phyloP scores from a whole-genome alignment of 23 tunicate genomes.

The Pegea sp. region DNA sequence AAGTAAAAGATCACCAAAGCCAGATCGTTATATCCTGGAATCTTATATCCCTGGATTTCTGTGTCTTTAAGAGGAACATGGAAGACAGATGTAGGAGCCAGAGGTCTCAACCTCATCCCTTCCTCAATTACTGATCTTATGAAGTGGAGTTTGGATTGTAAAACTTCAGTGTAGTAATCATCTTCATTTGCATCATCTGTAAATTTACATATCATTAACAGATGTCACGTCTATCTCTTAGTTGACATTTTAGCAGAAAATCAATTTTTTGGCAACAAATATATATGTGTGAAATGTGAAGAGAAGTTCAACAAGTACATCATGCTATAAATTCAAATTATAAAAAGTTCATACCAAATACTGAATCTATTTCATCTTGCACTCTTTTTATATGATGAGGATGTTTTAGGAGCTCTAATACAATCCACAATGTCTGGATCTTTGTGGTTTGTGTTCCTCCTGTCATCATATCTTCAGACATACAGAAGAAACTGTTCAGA shows the following conservation, averaged over 20 bases:
- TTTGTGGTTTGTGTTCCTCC: slow-evolving; percentile 45
- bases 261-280: neutral
- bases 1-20: too few species aligned
- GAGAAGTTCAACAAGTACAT: neutral
- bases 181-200: neutral
- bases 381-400: slow-evolving; percentile 19
- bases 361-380: slow-evolving; percentile 20
- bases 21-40: slow-evolving; percentile 23
- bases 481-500: slow-evolving; percentile 7
- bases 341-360: slow-evolving; percentile 1
- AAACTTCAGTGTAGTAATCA: neutral
- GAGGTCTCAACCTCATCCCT: slow-evolving; percentile 41
- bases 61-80: slow-evolving; percentile 24
- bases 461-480: slow-evolving; percentile 18
- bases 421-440: slow-evolving; percentile 29
- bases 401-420: slow-evolving; percentile 39
- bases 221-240: too few species aligned
- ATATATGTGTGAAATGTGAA: neutral
- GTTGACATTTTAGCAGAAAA: neutral
- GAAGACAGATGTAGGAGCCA: slow-evolving; percentile 34
- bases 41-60: slow-evolving; percentile 24
- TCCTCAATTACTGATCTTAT: slow-evolving; percentile 41
- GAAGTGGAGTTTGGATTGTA: slow-evolving; percentile 1
- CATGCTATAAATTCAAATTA: neutral
- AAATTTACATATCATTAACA: neutral